Evolutionary conservation across 2,113 vertebrate genomes (phyloP).

Genomic region (Dasyornis broadbenti): DNA sequence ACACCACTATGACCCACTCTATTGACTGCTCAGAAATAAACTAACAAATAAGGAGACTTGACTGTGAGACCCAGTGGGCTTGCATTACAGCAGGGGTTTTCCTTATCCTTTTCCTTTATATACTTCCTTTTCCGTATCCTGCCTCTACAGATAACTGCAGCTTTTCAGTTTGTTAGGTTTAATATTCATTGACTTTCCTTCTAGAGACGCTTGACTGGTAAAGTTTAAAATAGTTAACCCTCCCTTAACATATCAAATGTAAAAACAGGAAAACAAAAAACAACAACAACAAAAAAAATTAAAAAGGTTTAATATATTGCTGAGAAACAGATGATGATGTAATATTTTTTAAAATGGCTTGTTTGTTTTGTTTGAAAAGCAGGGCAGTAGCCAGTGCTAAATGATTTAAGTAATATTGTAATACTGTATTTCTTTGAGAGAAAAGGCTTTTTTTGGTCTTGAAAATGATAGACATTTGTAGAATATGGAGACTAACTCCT

Average conservation of each 20-base stretch:
- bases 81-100: constrained; percentile 60
- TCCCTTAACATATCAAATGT: constrained; percentile 88
- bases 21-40: not conserved
- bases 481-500: constrained; percentile 99
- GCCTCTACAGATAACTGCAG: constrained; percentile 59
- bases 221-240: constrained; percentile 73
- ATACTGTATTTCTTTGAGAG: constrained; percentile 74
- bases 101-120: constrained; percentile 49
- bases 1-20: constrained; percentile 86
- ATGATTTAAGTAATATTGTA: constrained; percentile 76
- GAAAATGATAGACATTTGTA: constrained; percentile 97
- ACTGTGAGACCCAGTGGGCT: constrained; percentile 63
- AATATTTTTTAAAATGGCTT: constrained; percentile 80
- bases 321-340: constrained; percentile 79
- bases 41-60: constrained; percentile 34
- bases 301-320: constrained; percentile 85
- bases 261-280: constrained; percentile 72
- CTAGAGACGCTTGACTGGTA: constrained; percentile 67
- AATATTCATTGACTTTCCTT: constrained; percentile 71
- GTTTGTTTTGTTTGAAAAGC: constrained; percentile 81
- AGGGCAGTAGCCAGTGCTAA: constrained; percentile 73
- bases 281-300: constrained; percentile 53
- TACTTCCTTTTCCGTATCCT: constrained; percentile 32
- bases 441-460: constrained; percentile 80
- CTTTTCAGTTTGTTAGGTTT: constrained; percentile 55